phyloP scores from a whole-genome alignment of 1,140 invertebrate species.

The Drosophila dunni region DNA sequence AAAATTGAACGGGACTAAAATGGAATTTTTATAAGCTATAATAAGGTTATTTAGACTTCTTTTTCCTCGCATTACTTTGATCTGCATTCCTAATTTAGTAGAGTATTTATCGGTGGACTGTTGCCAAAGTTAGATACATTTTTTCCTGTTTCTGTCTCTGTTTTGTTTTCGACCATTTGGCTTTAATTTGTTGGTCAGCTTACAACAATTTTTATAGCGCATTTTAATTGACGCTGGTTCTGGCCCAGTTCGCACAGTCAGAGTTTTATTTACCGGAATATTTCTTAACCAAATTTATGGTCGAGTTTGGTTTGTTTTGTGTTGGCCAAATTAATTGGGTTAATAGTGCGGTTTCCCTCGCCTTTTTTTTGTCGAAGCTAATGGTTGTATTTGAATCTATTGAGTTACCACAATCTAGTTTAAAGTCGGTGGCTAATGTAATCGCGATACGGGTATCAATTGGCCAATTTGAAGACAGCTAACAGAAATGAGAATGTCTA shows the following conservation, averaged over 20 bases:
- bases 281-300: slow-evolving; percentile 49
- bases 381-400: slow-evolving; percentile 30
- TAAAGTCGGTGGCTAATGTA: slow-evolving; percentile 19
- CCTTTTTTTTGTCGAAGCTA: not conserved
- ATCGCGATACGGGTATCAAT: slow-evolving; percentile 32
- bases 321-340: slow-evolving; percentile 39
- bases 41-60: no score
- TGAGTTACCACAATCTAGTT: slow-evolving; percentile 13
- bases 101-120: slow-evolving; percentile 9
- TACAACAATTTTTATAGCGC: slow-evolving; percentile 43
- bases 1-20: not conserved
- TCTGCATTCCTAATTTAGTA: not conserved
- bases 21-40: no score
- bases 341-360: slow-evolving; percentile 28
- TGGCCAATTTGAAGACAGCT: slow-evolving; percentile 50
- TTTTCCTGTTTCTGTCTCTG: not conserved
- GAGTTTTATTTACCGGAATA: slow-evolving; percentile 39
- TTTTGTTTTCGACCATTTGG: slow-evolving; percentile 32
- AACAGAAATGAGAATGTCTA: slow-evolving; percentile 28
- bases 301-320: slow-evolving; percentile 4
- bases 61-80: no score
- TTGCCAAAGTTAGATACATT: not conserved
- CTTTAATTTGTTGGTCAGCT: slow-evolving; percentile 55
- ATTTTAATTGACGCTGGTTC: slow-evolving; percentile 52
- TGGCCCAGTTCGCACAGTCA: slow-evolving; percentile 14